Evolutionary conservation across 2,888 invertebrate genomes (phyloP).

Genomic region (Petrophora chlorosata): DNA sequence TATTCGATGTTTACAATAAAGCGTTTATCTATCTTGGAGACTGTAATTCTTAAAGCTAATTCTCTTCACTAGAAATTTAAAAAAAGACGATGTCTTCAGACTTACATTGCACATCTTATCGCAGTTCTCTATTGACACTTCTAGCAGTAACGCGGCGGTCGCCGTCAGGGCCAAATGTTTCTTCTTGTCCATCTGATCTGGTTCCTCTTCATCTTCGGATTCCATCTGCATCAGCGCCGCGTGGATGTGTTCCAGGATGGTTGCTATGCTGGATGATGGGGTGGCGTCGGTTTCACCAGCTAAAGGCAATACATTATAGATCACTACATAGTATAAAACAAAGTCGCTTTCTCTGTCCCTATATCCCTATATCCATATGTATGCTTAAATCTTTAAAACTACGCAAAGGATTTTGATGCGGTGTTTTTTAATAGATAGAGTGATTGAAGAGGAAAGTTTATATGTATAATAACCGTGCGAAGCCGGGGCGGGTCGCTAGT

Average conservation of each 20-base stretch:
- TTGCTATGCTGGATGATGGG: conserved; percentile 50
- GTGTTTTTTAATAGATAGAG: no score
- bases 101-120: conserved; percentile 53
- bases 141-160: conserved; percentile 51
- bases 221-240: conserved; percentile 49
- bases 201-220: conserved; percentile 46
- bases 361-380: no score
- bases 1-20: no score
- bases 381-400: neutral
- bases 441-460: no score
- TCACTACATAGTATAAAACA: no score
- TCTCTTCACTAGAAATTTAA: neutral
- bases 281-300: conserved; percentile 47
- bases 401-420: no score
- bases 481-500: no score
- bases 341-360: no score
- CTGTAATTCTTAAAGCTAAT: no score
- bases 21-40: no score
- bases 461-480: no score
- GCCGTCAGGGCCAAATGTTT: conserved; percentile 46
- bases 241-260: conserved; percentile 55
- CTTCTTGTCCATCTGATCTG: conserved; percentile 52
- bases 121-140: conserved; percentile 49
- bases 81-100: conserved; percentile 4
- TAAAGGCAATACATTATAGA: no score